Evolutionary conservation across 2,888 invertebrate genomes (phyloP).

Genomic region (Lathronympha strigana): DNA sequence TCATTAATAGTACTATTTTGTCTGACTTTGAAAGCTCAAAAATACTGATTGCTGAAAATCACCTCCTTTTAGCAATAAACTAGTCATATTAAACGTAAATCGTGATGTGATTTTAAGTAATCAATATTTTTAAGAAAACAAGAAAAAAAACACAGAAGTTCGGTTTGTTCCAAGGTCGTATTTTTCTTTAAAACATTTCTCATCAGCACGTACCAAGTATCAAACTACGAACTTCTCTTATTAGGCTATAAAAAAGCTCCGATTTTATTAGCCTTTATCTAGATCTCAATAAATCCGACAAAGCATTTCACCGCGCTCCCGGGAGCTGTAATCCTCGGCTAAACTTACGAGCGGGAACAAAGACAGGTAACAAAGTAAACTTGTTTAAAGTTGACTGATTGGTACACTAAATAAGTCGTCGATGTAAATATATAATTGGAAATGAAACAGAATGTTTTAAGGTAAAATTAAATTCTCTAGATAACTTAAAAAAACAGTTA

Average conservation of each 20-base stretch:
- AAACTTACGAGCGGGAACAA: conserved; percentile 36
- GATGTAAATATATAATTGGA: too few species aligned
- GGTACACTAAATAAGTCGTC: conserved; percentile 6
- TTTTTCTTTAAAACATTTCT: not conserved
- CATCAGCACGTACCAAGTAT: conserved; percentile 15
- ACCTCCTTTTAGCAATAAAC: too few species aligned
- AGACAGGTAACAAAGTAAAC: conserved; percentile 34
- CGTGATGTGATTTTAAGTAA: too few species aligned
- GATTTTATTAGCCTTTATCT: conserved; percentile 39
- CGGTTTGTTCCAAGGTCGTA: not conserved
- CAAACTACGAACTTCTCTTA: conserved; percentile 13
- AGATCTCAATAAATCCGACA: conserved; percentile 40
- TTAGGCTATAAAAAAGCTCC: conserved; percentile 33
- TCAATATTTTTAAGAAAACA: too few species aligned
- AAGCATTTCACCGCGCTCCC: conserved; percentile 36
- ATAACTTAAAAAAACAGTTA: too few species aligned
- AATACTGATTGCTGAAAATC: too few species aligned
- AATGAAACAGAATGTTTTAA: too few species aligned
- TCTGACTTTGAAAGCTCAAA: too few species aligned
- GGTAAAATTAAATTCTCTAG: too few species aligned
- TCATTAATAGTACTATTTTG: too few species aligned
- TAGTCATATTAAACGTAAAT: too few species aligned
- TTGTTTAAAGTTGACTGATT: conserved; percentile 18
- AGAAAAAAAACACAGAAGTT: too few species aligned
- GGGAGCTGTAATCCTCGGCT: conserved; percentile 36